phyloP scores from a whole-genome alignment of 2,888 invertebrate species.

The Odontocerum albicorne region DNA sequence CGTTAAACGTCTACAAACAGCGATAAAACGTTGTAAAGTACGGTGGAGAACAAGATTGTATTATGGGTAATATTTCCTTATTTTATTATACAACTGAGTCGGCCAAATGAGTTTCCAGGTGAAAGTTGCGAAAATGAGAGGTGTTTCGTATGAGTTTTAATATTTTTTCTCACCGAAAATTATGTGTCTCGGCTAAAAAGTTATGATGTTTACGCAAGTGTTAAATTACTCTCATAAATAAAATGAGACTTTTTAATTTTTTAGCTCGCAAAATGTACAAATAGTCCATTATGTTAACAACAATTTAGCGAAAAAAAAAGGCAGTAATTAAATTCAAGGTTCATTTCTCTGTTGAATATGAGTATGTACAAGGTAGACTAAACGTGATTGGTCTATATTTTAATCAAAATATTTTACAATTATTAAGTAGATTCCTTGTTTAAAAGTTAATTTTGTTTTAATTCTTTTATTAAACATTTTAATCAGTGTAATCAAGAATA shows the following conservation, averaged over 20 bases:
- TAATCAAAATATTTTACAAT: too few species aligned
- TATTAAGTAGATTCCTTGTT: too few species aligned
- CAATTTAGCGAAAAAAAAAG: too few species aligned
- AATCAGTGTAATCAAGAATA: too few species aligned
- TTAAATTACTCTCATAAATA: slow-evolving; percentile 4
- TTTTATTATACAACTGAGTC: background rate
- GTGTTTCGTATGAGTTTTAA: slow-evolving; percentile 5
- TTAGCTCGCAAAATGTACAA: too few species aligned
- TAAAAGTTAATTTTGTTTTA: too few species aligned
- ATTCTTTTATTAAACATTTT: too few species aligned
- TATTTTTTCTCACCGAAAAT: slow-evolving; percentile 1
- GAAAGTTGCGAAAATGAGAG: background rate
- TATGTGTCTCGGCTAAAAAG: background rate
- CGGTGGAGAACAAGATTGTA: background rate
- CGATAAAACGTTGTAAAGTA: slow-evolving; percentile 3
- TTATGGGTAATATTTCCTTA: slow-evolving; percentile 6
- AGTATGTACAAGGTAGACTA: too few species aligned
- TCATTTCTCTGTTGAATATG: too few species aligned
- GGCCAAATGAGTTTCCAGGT: background rate
- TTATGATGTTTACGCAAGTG: slow-evolving; percentile 5
- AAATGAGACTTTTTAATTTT: slow-evolving; percentile 1
- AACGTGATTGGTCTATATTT: too few species aligned
- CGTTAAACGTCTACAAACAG: background rate
- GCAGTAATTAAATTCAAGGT: too few species aligned
- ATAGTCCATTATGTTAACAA: too few species aligned